Base-by-base conservation (phyloP, 2,888 invertebrate species). In the Polyommatus iphigenia region DNA sequence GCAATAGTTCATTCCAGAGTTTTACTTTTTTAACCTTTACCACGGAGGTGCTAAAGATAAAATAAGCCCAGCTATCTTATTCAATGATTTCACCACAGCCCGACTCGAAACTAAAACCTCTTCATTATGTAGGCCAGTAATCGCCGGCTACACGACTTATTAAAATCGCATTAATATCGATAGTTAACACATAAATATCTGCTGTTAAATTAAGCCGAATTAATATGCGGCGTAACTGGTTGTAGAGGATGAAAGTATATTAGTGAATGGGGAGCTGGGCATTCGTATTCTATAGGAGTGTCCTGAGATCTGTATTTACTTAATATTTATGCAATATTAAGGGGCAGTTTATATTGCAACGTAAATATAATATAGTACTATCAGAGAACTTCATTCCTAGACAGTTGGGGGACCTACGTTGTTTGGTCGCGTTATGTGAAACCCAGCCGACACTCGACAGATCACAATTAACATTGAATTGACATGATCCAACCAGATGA, bases 161-260 rank as follows among this genome's bases (percentile, higher is more conserved):
- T 76, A 73, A 73, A 73, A 20, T 41, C 72, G 46, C 72, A 73
- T 73, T 73, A 73, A 73, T 73, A 73, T 73, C 72, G 46, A 73
- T 20, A 41, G 41, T 73, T 73, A 46, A 41, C 76, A 78, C 72
- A 41, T 41, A 77, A 79, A 79, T 78, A 73, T 20, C 20, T 18
- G 71, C 77, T n/a, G 71, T 78, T 76, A 50, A 72, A 67, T 77
- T 76, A 77, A 78, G 59, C 78, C 54, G 78, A 83, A 85, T 85
- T 83, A 83, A 83, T 83, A 83, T 82, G 81, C 83, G 82, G 81
- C 76, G 81, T 78, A 80, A 81, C 79, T 76, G 79, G 80, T 79
- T 79, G 50, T 59, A 75, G 71, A 78, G 15, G 57, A 71, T 29
- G 77, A 77, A 57, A 72, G 72, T 77, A 50, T 76, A 71, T 71